Evolutionary conservation across 2,888 invertebrate species (phyloP), one percentile per base, ranked within the genome.

Genomic region (Automeris io): DNA sequence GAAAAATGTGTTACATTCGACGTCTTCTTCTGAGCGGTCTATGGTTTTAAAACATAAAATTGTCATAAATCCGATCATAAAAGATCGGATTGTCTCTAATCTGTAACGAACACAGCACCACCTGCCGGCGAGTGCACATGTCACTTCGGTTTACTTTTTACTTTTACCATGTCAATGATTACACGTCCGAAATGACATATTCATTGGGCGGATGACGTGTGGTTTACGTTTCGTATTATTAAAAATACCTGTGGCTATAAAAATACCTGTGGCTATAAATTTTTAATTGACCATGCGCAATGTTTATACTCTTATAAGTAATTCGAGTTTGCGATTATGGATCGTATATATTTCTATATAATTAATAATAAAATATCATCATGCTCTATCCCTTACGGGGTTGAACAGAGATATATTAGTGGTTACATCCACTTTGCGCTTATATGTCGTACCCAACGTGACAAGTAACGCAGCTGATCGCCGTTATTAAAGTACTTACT

Each of bases 191-290:
- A 19, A 21, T 34, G 34, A 35, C 39, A 26, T 49, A 43, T 46
- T 46, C 44, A 46, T 43, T 46, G 46, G 40, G 38, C 40, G 42
- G 38, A 11, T 23, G 44, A 46, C 44, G 29, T 50, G 47, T 40
- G 47, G 49, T 47, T 49, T 43, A 31, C 34, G 32, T 21, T 16
- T 5, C 9, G 29, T 16, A 7, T 11, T 19, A 26, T 36, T 3
- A 13, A 36, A 18, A 4, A 8, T 18, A 8, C 7, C 21, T 3
- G 11, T 3, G 21, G 22, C 19, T 33, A 33, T 21, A 22, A 18
- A 18, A 19, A 11, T 37, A 31, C 2, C 9, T 31, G 16, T 18
- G 29, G 7, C 29, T 29, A 13, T 29, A 29, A 7, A n/a, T 29
- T 16, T n/a, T 29, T 29, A 29, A 29, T 29, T 29, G 29, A 5